These are phyloP conservation scores for Phaethon lepturus DNA, from an alignment of 2,113 vertebrate genomes.

Conservation along the genomic window DNA sequence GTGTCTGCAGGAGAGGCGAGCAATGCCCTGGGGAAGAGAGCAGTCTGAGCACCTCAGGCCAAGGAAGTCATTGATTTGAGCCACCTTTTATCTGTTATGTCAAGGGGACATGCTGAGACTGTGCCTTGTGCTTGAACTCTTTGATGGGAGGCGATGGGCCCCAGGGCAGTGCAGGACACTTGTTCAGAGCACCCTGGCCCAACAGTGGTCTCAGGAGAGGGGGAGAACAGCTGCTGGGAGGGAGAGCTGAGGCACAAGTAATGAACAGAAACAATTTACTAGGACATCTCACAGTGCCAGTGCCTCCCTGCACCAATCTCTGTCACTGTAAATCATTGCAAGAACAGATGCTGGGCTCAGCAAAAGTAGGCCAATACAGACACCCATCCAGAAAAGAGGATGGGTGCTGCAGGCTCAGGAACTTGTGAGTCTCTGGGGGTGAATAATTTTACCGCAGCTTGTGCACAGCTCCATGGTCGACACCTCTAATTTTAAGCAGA, in stretches of 20 bases:
- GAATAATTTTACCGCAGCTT: rapidly evolving
- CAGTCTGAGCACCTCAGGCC: not conserved
- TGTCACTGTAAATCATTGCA: not conserved
- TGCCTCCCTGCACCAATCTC: not conserved
- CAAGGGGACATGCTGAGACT: rapidly evolving
- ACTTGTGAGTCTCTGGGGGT: not conserved
- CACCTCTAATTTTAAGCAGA: no score
- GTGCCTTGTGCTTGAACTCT: rapidly evolving
- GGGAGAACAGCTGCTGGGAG: rapidly evolving
- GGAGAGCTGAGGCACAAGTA: not conserved
- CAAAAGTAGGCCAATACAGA: not conserved
- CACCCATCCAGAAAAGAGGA: no score
- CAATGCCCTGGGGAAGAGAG: not conserved
- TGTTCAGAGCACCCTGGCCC: not conserved
- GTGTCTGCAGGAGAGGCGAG: not conserved
- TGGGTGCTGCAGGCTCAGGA: not conserved
- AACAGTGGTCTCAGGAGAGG: rapidly evolving
- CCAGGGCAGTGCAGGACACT: no score
- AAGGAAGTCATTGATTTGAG: not conserved
- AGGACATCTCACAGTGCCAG: not conserved
- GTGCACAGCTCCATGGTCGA: not conserved
- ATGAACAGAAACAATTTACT: not conserved
- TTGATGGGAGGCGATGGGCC: not conserved
- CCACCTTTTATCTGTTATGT: rapidly evolving
- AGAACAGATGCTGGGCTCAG: not conserved